Base-by-base conservation (phyloP, 2,888 invertebrate species). In the Amphipyra tragopoginis region DNA sequence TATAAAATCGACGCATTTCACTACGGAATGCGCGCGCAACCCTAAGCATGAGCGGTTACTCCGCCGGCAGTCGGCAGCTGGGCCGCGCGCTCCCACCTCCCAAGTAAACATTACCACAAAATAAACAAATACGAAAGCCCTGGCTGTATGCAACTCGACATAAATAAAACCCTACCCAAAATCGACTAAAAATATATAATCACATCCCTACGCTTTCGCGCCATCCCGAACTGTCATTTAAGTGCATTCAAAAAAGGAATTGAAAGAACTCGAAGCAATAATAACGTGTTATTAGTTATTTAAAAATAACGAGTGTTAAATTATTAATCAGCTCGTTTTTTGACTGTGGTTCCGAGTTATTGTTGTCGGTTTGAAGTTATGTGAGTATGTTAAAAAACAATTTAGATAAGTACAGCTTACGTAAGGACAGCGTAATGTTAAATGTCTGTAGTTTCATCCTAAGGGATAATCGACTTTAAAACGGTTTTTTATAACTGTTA, bases 21-120 rank as follows among this genome's bases (percentile, higher is more conserved):
- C 75, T 76, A 79, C 71, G 47, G 71, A 66, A 71, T 93, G 93
- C 93, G 94, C 93, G 93, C 93, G 94, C 93, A 93, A 57, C 61
- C 53, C 74, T 53, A 78, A 87, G 82, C 88, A 81, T 83, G 87
- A 74, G 82, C 75, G 81, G 60, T 79, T 89, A 94, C 90, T 92
- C 80, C 88, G 93, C 93, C 94, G 94, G 93, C 91, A 94, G 94
- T 93, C 75, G 79, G 86, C 93, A 91, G 93, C 94, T 90, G 90
- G 94, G 94, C 90, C 83, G 87, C 94, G 91, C 94, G 94, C 90
- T 86, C 88, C 81, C 78, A 83, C 71, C 80, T 84, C 70, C 77
- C 77, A 88, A 83, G 87, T 90, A 91, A 92, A 92, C 91, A 93
- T 83, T 83, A 82, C 75, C 81, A 79, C 77, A 82, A 87, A 83